phyloP scores from a whole-genome alignment of 2,113 vertebrate species.

The Sminthopsis crassicaudata region DNA sequence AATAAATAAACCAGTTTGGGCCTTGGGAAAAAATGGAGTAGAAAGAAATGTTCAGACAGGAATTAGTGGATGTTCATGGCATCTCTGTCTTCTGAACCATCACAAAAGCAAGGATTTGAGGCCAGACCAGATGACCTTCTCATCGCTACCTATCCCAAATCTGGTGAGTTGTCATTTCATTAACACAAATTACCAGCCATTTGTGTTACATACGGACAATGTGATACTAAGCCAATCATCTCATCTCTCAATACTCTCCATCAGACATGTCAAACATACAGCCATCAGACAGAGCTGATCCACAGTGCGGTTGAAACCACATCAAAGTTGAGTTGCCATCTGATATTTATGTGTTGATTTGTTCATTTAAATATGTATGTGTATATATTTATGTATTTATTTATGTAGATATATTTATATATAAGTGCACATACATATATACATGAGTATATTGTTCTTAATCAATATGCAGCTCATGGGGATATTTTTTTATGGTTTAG shows the following conservation, averaged over 20 bases:
- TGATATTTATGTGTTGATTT: background rate
- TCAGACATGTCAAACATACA: background rate
- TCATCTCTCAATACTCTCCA: background rate
- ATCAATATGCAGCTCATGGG: no score
- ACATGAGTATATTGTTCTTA: background rate
- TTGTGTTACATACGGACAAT: background rate
- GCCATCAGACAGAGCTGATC: background rate
- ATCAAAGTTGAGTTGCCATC: background rate
- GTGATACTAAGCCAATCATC: background rate
- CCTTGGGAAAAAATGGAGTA: conserved; percentile 40
- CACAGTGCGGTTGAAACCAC: background rate
- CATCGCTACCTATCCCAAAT: conserved; percentile 81
- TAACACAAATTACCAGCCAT: background rate
- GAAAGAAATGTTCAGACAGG: conserved; percentile 13
- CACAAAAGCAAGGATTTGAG: conserved; percentile 74
- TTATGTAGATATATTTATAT: no score
- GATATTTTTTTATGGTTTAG: no score
- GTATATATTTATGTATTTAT: no score
- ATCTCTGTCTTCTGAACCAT: conserved; percentile 70
- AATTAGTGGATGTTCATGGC: conserved; percentile 63
- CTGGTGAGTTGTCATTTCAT: conserved; percentile 54
- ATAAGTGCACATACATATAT: background rate
- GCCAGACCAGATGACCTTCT: conserved; percentile 72
- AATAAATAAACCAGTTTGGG: background rate
- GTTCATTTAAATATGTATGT: background rate